Conservation (phyloP, 2,113 vertebrate species). For the Arothron firmamentum region DNA sequence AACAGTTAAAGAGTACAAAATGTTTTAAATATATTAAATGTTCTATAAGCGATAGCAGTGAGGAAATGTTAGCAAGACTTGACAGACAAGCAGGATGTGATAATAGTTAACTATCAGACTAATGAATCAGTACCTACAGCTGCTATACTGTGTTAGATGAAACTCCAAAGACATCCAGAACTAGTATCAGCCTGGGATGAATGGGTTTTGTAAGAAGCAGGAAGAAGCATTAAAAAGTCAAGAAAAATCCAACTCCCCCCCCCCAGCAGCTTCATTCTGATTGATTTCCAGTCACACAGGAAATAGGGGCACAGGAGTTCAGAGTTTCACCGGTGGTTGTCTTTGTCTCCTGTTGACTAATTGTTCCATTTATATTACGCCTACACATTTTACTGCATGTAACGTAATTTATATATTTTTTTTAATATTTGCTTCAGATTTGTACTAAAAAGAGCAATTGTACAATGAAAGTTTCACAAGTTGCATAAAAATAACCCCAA, state of each 20-base stretch:
- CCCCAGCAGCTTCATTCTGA: slow-evolving; percentile 33
- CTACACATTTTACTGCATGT: background rate
- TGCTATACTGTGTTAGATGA: slow-evolving; percentile 41
- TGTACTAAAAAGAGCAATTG: background rate
- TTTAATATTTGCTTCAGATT: background rate
- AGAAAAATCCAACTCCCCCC: slow-evolving; percentile 30
- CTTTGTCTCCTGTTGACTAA: background rate
- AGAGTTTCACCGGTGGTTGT: too few relatives aligned
- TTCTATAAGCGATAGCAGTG: slow-evolving; percentile 68
- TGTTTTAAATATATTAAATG: slow-evolving; percentile 75
- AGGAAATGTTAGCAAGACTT: slow-evolving; percentile 67
- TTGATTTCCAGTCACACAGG: slow-evolving; percentile 9
- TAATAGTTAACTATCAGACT: slow-evolving; percentile 31
- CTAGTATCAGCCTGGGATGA: slow-evolving; percentile 18
- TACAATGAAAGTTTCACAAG: too few relatives aligned
- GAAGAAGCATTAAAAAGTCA: slow-evolving; percentile 17
- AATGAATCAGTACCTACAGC: slow-evolving; percentile 18
- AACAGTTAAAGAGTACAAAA: slow-evolving; percentile 67
- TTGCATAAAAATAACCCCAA: too few relatives aligned
- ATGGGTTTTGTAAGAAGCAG: slow-evolving; percentile 20
- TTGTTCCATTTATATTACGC: background rate
- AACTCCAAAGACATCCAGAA: slow-evolving; percentile 20
- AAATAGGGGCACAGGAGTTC: too few relatives aligned
- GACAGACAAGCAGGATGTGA: slow-evolving; percentile 40
- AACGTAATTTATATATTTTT: background rate